phyloP scores from a whole-genome alignment of 2,797 vertebrate species.

The Pseudochaenichthys georgianus region DNA sequence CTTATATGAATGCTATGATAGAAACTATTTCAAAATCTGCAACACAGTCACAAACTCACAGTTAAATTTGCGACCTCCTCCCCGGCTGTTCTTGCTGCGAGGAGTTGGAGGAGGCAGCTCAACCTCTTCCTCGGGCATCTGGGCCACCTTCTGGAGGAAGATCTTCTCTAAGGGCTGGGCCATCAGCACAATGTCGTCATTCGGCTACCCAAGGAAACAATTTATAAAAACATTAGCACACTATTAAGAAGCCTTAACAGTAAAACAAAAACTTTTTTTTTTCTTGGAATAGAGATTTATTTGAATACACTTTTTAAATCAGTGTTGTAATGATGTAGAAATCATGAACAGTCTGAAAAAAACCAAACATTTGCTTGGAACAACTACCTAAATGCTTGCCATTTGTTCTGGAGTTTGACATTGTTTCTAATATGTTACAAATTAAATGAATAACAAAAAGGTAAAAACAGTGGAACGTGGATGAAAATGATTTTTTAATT shows the following conservation, averaged over 20 bases:
- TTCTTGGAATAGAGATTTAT: neutral
- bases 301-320: too few species aligned
- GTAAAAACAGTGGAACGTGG: neutral
- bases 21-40: neutral
- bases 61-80: constrained; percentile 84
- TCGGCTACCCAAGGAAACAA: constrained; percentile 81
- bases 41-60: constrained; percentile 62
- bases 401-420: neutral
- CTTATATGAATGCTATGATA: neutral
- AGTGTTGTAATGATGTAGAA: neutral
- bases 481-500: neutral
- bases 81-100: constrained; percentile 88
- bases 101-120: constrained; percentile 89
- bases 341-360: neutral
- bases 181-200: constrained; percentile 96
- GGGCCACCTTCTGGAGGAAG: constrained; percentile 94
- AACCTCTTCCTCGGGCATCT: constrained; percentile 94
- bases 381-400: neutral
- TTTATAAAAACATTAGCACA: neutral
- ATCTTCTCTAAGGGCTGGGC: constrained; percentile 96
- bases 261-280: neutral
- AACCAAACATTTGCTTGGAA: neutral
- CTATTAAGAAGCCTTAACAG: neutral
- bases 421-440: neutral
- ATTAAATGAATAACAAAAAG: neutral